Percentiles rank a stretch among this genome's conserved stretches.
phyloP scores from a whole-genome alignment of 2,888 invertebrate species.

The Poecilus cupreus region DNA sequence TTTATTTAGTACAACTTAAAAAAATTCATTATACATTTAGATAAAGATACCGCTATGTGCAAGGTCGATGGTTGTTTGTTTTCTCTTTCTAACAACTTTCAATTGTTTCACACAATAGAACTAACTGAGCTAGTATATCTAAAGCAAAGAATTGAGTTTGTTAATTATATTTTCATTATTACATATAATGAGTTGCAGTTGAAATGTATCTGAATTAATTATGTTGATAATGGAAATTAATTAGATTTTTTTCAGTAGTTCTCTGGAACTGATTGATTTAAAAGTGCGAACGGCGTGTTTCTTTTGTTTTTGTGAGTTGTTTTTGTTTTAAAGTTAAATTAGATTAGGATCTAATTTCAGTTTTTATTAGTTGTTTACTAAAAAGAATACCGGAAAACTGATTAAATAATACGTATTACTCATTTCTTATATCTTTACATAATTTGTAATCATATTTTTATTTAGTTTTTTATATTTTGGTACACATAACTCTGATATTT shows the following conservation, averaged over 20 bases:
- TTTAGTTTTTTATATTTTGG: not conserved
- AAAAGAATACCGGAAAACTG: not conserved
- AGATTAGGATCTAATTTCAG: constrained; percentile 5
- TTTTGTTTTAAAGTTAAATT: constrained; percentile 4
- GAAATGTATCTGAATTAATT: not conserved
- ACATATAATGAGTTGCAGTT: not conserved
- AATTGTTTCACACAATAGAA: constrained; percentile 17
- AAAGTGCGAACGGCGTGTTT: not conserved
- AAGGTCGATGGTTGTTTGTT: constrained; percentile 8
- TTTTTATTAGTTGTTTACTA: not conserved
- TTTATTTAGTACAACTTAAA: not conserved
- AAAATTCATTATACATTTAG: constrained; percentile 4
- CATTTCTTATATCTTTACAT: too few relatives aligned
- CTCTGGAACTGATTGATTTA: not conserved
- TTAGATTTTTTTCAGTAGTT: constrained; percentile 4
- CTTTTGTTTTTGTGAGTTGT: not conserved
- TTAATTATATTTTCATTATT: not conserved
- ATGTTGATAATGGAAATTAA: not conserved
- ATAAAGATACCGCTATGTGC: not conserved
- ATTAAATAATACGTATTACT: not conserved
- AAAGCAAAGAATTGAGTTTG: not conserved
- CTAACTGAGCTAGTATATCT: not conserved
- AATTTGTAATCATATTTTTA: not conserved
- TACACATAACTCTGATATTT: not conserved
- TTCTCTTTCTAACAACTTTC: constrained; percentile 24